Evolutionary conservation across 2,888 invertebrate species (phyloP).

Genomic region (Macrophya alboannulata): DNA sequence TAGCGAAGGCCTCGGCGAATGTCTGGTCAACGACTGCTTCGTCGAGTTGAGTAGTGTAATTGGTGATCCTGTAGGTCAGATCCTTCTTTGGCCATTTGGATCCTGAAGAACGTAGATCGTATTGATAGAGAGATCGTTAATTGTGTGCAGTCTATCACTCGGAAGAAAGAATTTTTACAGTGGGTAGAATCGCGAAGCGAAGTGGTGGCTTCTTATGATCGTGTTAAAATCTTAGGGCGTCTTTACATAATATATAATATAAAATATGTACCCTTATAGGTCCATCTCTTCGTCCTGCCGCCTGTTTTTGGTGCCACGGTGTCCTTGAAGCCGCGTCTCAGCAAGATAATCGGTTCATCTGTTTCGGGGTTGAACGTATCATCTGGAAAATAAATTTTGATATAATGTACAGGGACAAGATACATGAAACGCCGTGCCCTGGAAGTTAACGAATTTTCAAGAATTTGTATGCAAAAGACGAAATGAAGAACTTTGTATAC

Average conservation of each 20-base stretch:
- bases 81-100: slow-evolving; percentile 95
- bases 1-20: slow-evolving; percentile 89
- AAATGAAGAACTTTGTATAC: neutral
- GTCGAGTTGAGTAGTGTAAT: slow-evolving; percentile 88
- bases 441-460: neutral
- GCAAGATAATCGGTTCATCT: slow-evolving; percentile 89
- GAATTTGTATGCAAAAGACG: neutral
- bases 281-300: neutral
- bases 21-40: slow-evolving; percentile 87
- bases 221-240: too few relatives aligned
- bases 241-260: neutral
- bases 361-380: slow-evolving; percentile 90
- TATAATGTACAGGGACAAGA: neutral
- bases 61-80: slow-evolving; percentile 92
- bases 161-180: neutral
- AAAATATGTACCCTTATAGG: neutral
- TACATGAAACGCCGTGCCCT: neutral
- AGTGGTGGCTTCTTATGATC: neutral
- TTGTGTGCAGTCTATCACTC: neutral
- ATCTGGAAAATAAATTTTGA: slow-evolving; percentile 81
- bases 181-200: neutral
- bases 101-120: slow-evolving; percentile 81
- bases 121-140: neutral
- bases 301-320: slow-evolving; percentile 69
- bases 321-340: slow-evolving; percentile 95